phyloP scores from a whole-genome alignment of 2,797 vertebrate species.

The Clarias fuscus region DNA sequence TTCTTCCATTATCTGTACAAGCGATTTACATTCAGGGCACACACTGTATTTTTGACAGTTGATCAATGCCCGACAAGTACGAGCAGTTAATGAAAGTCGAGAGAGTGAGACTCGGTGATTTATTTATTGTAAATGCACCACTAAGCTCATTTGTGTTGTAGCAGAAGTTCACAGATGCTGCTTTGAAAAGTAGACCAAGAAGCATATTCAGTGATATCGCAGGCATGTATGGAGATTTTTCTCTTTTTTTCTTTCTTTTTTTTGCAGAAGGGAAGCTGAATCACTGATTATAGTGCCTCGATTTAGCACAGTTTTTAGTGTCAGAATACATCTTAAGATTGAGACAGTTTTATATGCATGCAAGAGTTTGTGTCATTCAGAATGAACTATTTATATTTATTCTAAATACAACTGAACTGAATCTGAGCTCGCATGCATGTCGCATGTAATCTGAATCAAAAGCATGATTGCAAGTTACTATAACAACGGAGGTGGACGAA shows the following conservation, averaged over 20 bases:
- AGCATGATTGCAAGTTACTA: neutral
- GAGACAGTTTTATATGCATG: neutral
- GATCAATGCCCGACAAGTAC: constrained; percentile 9
- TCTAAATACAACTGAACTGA: neutral
- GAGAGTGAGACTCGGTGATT: neutral
- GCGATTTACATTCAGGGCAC: neutral
- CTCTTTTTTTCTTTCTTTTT: neutral
- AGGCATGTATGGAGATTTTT: neutral
- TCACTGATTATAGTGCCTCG: neutral
- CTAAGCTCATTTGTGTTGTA: neutral
- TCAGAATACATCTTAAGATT: neutral
- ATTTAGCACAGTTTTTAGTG: neutral
- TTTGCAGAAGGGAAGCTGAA: neutral
- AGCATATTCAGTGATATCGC: neutral
- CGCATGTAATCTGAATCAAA: neutral
- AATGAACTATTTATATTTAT: neutral
- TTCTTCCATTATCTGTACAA: neutral
- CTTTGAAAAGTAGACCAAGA: neutral
- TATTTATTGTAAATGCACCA: constrained; percentile 18
- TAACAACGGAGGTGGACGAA: neutral
- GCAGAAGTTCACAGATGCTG: constrained; percentile 18
- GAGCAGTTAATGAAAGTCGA: constrained; percentile 22
- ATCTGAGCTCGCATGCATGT: neutral
- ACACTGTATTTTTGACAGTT: constrained; percentile 2
- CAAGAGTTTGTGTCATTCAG: constrained; percentile 3